Percentiles rank a stretch among this genome's conserved stretches.
Conservation (phyloP, 2,888 invertebrate genomes). For the Pherbina coryleti region DNA sequence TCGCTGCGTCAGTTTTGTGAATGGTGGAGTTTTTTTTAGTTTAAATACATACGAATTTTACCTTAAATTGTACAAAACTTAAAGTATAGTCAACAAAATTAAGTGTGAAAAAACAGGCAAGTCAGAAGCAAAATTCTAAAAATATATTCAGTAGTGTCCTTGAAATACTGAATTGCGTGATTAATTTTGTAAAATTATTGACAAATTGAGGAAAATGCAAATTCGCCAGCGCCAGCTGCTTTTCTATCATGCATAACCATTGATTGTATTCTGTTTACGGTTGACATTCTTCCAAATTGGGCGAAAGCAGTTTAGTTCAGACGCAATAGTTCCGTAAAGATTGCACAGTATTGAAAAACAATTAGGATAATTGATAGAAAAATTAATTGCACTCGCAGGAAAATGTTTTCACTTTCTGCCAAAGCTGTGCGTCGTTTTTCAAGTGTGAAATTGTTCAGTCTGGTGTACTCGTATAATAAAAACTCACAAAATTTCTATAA, state of each 20-base stretch:
- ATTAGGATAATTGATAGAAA: not conserved
- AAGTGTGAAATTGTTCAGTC: slow-evolving; percentile 40
- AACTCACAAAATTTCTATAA: slow-evolving; percentile 12
- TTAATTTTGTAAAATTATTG: not conserved
- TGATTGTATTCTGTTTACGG: not conserved
- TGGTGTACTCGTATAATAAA: not conserved
- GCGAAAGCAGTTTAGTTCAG: too few species aligned
- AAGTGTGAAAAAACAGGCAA: too few species aligned
- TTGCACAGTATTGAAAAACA: not conserved
- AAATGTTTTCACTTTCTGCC: slow-evolving; percentile 62
- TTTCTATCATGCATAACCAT: not conserved
- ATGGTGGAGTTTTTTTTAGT: not conserved
- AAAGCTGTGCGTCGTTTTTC: slow-evolving; percentile 52
- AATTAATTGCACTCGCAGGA: slow-evolving; percentile 24
- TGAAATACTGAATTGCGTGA: not conserved
- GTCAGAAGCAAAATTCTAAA: not conserved
- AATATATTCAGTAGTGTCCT: not conserved
- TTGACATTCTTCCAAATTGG: not conserved
- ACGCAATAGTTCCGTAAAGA: too few species aligned
- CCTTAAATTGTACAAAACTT: not conserved
- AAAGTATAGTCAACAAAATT: not conserved
- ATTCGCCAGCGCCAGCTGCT: not conserved
- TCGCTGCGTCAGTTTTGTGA: not conserved
- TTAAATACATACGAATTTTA: not conserved
- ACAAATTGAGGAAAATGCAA: not conserved